Evolutionary conservation across 2,888 invertebrate genomes (phyloP), one percentile per base, ranked within the genome.

Genomic region (Diabrotica balteata): DNA sequence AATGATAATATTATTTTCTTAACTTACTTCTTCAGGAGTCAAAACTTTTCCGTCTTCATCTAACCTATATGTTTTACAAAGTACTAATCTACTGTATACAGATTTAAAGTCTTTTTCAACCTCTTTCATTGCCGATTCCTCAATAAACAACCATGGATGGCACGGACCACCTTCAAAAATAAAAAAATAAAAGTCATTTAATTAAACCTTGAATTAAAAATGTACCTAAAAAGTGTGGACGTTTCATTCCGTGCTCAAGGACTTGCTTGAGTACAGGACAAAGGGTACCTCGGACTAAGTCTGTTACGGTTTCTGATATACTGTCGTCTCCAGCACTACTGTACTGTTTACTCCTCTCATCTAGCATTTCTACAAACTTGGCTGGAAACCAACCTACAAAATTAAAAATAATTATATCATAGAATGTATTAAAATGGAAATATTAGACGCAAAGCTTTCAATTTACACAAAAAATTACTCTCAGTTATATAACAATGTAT

Each of bases 1-100:
- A 43, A 17, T 53, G 7, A 11, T 42, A 9, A 55, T 9, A 51
- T 3, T 49, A 51, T 50, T 43, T 42, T 17, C 17, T 17, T 17
- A 22, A 68, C 71, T 69, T 83, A 92, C 92, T 85, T 99, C 99
- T 87, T 98, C 98, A 7, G 99, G 98, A 0, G 98, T 98, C 55
- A 99, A 87, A 44, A 99, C 98, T 87, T 98, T 98, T 3, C 98
- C 98, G 87, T 99, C 98, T 86, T 99, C 98, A 86, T 99, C 99
- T 73, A 99, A 87, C 73, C 97, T 89, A 86, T 97, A 99, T 32
- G 99, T 99, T 87, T 98, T 98, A 81, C 98, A 99, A 43, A 99
- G 87, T 22, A 98, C 97, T 73, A 99, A 86, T 73, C 98, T 89
- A 78, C 98, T 98, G 81, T 98, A 98, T 4, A 99, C 98, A 2